These are phyloP conservation scores for Petrocephalus zakoni DNA, from an alignment of 2,113 vertebrate genomes.

Conservation along the genomic window DNA sequence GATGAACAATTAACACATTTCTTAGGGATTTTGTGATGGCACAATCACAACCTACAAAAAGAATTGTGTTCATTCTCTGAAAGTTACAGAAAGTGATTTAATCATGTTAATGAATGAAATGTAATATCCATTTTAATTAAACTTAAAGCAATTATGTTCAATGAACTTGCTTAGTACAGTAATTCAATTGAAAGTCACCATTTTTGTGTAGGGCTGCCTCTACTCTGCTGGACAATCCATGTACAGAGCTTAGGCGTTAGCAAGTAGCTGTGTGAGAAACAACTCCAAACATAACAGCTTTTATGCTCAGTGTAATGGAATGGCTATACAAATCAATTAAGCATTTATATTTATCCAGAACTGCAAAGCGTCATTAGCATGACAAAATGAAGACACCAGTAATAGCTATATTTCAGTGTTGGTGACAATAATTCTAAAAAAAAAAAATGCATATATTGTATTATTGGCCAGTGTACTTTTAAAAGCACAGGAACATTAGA, in stretches of 20 bases:
- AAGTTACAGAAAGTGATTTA: neutral
- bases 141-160: neutral
- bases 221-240: neutral
- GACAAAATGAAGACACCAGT: too few relatives aligned
- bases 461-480: too few relatives aligned
- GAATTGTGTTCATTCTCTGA: neutral
- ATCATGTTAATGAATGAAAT: neutral
- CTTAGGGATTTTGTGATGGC: neutral
- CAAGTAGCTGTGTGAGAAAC: neutral
- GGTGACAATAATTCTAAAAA: too few relatives aligned
- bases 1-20: neutral
- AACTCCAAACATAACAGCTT: neutral
- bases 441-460: too few relatives aligned
- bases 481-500: too few relatives aligned
- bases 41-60: neutral
- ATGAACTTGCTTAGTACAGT: neutral
- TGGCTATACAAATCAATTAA: neutral
- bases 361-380: neutral
- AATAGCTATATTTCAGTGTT: too few relatives aligned
- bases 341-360: neutral
- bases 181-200: neutral
- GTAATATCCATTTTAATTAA: neutral
- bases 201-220: neutral
- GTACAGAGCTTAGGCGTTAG: neutral
- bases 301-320: neutral